Evolutionary conservation across 2,113 vertebrate species (phyloP), one percentile per base, ranked within the genome.

Genomic region (Pelobates fuscus): DNA sequence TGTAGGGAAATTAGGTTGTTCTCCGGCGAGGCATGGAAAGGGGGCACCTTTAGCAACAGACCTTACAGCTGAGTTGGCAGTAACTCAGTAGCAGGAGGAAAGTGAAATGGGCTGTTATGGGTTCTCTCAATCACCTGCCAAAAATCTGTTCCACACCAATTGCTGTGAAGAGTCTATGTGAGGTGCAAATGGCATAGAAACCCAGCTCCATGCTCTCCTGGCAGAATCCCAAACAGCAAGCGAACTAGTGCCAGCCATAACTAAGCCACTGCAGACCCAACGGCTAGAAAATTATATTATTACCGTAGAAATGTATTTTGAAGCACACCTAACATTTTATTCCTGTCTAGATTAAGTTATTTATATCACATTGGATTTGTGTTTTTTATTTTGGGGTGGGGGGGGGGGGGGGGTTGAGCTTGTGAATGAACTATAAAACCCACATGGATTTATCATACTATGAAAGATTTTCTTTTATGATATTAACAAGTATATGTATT

Each of bases 21-120:
- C 44, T 17, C 17, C 15, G 4, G 15, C 4, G 12, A 17, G 8
- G 44, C 10, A 4, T 12, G 8, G 44, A 14, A 49, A 49, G 44
- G 10, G 43, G 25, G 41, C 25, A 52, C 59, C 26, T 25, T 18
- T 41, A 63, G 21, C 14, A 18, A 18, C 23, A 64, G 43, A 81
- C 26, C 60, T 44, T 27, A 72, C 77, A 84, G 80, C 64, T 84
- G 84, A 80, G 81, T 84, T 70, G 79, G 77, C 76, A 84, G 2
- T 70, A 61, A 60, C 81, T 82, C 77, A 82, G 66, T n/a, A 76
- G 78, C 65, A 85, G 82, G 84, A 58, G 23, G 80, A 70, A 74
- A 66, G 7, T 20, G 79, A 76, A 81, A 52, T 71, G 49, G 82
- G 85, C 24, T 62, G 68, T 54, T 82, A 78, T 82, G 84, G 60